Base-by-base conservation (phyloP, 2,113 vertebrate genomes). In the Bubo scandiacus region DNA sequence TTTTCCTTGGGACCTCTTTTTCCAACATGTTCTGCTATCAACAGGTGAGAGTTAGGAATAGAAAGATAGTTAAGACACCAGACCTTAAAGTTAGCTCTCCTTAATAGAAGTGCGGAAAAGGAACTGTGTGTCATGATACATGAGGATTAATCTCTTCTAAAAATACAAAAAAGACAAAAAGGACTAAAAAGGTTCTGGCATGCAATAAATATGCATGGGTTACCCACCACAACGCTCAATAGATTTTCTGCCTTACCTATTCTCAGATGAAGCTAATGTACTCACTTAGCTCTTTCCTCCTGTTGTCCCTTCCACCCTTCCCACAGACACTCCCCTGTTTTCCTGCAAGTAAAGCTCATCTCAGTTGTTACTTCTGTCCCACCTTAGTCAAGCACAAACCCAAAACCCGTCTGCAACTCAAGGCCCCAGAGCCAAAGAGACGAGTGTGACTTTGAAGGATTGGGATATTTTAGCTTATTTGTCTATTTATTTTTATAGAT, bases 121-220 rank as follows among this genome's bases (percentile, higher is more conserved):
- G 19, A 91, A 20, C 12, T 29, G 0, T 62, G 34, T 36, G 36
- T 38, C 14, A 10, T 32, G 15, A 38, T 12, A 32, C 2, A 19
- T 7, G 10, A 73, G 12, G 6, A 61, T 27, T 61, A 36, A 22
- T 16, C 2, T 3, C 81, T 71, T 75, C 40, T 5, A 29, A 70
- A 67, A n/a, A 18, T 2, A 29, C 2, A 16, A 34, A 90, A 59
- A n/a, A 18, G 2, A 29, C 2, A 16, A n/a, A 90, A 59, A n/a
- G 0, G 12, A 10, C 9, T 57, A 25, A 70, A 77, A 83, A 12
- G 5, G 0, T 29, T 40, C 5, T 78, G 83, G 20, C 0, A 0
- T n/a, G 7, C 7, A n/a, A 38, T 51, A 86, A 62, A 70, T 42
- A 45, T 27, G 3, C 10, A 26, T 14, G 14, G 2, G 5, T 72